Base-by-base conservation (phyloP, 2,888 invertebrate species). In the Pachycephus smyrnensis region DNA sequence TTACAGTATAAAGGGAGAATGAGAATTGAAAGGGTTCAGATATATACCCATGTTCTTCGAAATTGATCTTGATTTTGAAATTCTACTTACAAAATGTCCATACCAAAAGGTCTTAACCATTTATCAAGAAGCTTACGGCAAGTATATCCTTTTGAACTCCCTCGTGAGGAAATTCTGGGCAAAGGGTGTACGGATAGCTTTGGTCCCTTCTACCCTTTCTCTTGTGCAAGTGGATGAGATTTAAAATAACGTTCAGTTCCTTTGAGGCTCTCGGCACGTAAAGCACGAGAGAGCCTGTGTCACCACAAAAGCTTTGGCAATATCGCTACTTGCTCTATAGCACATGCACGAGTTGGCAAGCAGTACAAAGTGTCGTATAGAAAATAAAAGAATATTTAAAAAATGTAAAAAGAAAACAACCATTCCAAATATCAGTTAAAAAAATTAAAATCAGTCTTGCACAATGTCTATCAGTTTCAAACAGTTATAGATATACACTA, bases 171-270 rank as follows among this genome's bases (percentile, higher is more conserved):
- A 15, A 55, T 55, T 23, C 23, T 23, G 23, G 55, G 55, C 9
- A 55, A 55, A 55, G 23, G 55, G 23, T 55, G 23, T 55, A 23
- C 55, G 55, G 23, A 55, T 55, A 23, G 55, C 55, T 55, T 55
- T 55, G 9, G 55, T 55, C 55, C 23, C 23, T 55, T 9, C 55
- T 23, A 9, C 55, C 23, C 55, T 55, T 55, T 55, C 55, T 23
- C 55, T 23, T 23, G 55, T 68, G 33, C 73, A 68, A 78, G 77
- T 82, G 76, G 81, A 81, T 81, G 73, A 69, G 78, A 78, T 79
- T 79, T 73, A 78, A 77, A 81, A 78, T 77, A 82, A 79, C 75
- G 73, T 76, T 68, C 40, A 55, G 78, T 71, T 68, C 55, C 37
- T 33, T 73, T n/a, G 37, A 76, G 71, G 33, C 71, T 33, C 32